These are phyloP conservation scores for Campopleginae sp. DNA, from an alignment of 2,888 invertebrate genomes.

Conservation along the genomic window DNA sequence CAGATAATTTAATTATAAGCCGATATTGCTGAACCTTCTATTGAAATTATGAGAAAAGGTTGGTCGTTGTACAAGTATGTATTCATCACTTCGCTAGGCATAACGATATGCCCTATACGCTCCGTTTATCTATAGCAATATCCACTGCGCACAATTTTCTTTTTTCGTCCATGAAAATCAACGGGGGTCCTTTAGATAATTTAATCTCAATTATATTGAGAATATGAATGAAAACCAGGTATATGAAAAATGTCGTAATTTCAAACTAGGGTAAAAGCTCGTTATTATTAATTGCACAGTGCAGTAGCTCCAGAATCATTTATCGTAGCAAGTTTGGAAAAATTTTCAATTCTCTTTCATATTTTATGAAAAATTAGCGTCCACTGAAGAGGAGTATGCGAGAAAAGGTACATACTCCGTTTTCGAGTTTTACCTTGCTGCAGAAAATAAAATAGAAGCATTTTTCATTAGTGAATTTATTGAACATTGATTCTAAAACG, in stretches of 20 bases:
- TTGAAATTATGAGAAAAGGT: constrained; percentile 51
- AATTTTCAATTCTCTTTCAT: neutral
- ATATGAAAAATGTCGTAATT: neutral
- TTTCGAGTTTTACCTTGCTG: neutral
- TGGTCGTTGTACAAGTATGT: constrained; percentile 16
- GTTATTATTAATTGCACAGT: neutral
- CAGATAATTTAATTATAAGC: constrained; percentile 58
- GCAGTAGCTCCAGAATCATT: neutral
- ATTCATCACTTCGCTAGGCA: constrained; percentile 20
- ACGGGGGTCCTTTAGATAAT: neutral
- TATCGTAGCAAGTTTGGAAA: neutral
- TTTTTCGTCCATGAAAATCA: neutral
- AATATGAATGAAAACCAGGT: neutral
- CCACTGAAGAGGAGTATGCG: neutral
- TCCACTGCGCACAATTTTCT: neutral
- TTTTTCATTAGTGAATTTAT: neutral
- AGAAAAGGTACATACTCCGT: neutral
- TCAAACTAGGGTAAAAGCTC: neutral
- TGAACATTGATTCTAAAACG: neutral
- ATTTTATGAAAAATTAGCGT: neutral
- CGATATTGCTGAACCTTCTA: constrained; percentile 53
- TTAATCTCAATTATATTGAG: neutral
- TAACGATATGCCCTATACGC: constrained; percentile 16
- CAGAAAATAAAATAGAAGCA: neutral
- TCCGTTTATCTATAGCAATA: neutral